Conservation (phyloP, 2,797 vertebrate genomes). For the Diceros bicornis region DNA sequence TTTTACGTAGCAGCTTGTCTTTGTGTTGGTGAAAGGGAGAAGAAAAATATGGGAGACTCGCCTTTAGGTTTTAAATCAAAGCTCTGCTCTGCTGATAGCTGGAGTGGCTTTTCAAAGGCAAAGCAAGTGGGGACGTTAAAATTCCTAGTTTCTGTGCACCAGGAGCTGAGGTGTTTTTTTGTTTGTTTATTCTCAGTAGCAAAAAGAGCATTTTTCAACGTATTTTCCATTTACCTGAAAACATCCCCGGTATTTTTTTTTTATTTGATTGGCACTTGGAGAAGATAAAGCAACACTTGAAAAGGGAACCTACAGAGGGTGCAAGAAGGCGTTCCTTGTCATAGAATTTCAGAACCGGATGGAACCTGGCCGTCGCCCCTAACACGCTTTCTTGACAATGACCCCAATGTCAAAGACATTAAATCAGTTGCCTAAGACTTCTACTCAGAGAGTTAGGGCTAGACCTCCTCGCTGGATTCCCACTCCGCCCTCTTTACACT, state of each 20-base stretch:
- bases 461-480: background rate
- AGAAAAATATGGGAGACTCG: constrained; percentile 69
- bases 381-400: background rate
- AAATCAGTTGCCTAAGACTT: background rate
- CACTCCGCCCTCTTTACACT: background rate
- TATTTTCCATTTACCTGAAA: constrained; percentile 48
- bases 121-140: constrained; percentile 71
- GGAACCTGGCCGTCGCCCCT: background rate
- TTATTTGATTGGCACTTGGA: constrained; percentile 32
- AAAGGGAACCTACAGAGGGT: background rate
- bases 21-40: constrained; percentile 68
- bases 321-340: fast-evolving
- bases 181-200: constrained; percentile 10
- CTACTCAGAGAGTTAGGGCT: background rate
- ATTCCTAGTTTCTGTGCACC: constrained; percentile 42
- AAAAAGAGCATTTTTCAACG: constrained; percentile 22
- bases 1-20: constrained; percentile 76
- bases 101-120: constrained; percentile 75
- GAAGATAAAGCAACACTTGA: constrained; percentile 32
- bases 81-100: constrained; percentile 64
- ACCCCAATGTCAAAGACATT: background rate
- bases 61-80: constrained; percentile 83
- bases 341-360: background rate
- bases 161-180: background rate
- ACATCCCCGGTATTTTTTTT: background rate